Base-by-base conservation (phyloP, 2,797 vertebrate genomes). In the Macroramphosus scolopax region DNA sequence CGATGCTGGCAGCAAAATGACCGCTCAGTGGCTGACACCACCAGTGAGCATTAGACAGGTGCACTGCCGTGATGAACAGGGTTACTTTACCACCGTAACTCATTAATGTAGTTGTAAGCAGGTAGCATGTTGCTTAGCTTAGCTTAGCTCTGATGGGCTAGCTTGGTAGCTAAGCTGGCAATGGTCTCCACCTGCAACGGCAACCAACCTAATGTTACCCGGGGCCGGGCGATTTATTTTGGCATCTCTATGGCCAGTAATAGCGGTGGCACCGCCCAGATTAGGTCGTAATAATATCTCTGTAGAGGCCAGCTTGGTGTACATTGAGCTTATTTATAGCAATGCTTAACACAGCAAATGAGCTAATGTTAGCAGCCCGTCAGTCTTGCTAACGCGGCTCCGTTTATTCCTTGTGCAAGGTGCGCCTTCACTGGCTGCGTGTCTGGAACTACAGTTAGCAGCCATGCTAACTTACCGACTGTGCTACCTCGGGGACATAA, bases 321-420 rank as follows among this genome's bases (percentile, higher is more conserved):
- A 34, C 22, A 4, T 17, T 42, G 17, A 36, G 18, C 11, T 57
- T 70, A 74, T 84, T 73, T 65, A 58, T 72, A 64, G 59, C 48
- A 26, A 40, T 51, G 62, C 72, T 71, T 60, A 53, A 57, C 34
- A 10, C 43, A 46, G 57, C 43, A 26, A 39, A n/a, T 5, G 44
- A 46, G 75, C 65, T 78, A 75, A 63, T 24, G 41, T 40, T 80
- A 82, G 78, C 80, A 47, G 49, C 31, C 47, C 45, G 51, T 44
- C 68, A 63, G 40, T 55, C 10, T 1, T 46, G 79, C 79, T 77
- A 77, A 56, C 63, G 41, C 53, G 38, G 42, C 65, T 62, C 15
- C 45, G 34, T 75, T 72, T 63, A 72, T 83, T 75, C 65, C 72
- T 51, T 20, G 39, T 69, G 82, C 80, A 87, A 87, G 85, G 84